Conservation (phyloP, 2,797 vertebrate genomes). For the Corythornis leucogaster region DNA sequence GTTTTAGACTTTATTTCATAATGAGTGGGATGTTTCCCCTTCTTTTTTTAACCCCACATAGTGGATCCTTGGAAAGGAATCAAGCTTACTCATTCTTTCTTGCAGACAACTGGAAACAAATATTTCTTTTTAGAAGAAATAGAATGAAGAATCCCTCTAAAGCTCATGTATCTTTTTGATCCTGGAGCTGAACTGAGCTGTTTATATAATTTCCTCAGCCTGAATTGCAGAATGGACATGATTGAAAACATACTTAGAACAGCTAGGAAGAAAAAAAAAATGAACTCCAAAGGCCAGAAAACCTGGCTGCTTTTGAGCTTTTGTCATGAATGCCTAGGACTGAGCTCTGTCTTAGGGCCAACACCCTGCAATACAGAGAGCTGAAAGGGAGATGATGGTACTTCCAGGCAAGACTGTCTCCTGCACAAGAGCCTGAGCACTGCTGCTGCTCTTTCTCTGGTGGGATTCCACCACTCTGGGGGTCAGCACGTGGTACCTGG, state of each 20-base stretch:
- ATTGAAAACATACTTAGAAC: not conserved
- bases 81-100: constrained; percentile 18
- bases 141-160: not conserved
- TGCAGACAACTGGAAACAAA: constrained; percentile 49
- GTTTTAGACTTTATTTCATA: constrained; percentile 14
- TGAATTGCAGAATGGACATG: not conserved
- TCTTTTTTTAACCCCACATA: not conserved
- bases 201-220: constrained; percentile 30
- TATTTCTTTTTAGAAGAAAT: constrained; percentile 4
- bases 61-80: constrained; percentile 13
- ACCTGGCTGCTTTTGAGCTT: not conserved
- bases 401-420: not conserved
- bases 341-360: not conserved
- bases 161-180: not conserved
- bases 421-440: not conserved
- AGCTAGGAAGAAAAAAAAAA: not conserved
- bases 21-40: not conserved
- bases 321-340: not conserved
- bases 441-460: not conserved
- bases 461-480: fast-evolving
- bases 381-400: not conserved
- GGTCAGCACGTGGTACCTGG: not conserved
- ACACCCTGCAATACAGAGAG: fast-evolving
- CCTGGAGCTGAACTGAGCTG: not conserved
- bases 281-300: not conserved